Conservation (phyloP, 1,140 invertebrate genomes). For the Calycopis cecrops region DNA sequence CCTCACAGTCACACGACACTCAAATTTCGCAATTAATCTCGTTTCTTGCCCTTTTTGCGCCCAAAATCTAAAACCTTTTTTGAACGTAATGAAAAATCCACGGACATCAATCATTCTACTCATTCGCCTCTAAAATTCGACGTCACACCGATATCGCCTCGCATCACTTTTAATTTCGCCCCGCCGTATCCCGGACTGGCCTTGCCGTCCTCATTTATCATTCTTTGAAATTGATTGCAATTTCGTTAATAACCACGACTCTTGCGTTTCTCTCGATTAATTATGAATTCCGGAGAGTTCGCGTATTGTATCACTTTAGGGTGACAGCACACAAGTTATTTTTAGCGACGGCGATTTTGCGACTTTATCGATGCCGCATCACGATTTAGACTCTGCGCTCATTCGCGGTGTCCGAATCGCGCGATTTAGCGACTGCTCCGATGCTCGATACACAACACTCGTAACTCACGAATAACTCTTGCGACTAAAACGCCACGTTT, state of each 20-base stretch:
- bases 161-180: constrained; percentile 58
- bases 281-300: background rate
- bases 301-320: no score
- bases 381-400: no score
- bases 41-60: constrained; percentile 14
- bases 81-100: constrained; percentile 49
- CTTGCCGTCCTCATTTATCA: constrained; percentile 46
- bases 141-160: constrained; percentile 58
- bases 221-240: constrained; percentile 35
- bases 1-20: no score
- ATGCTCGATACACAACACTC: no score
- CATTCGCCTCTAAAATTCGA: constrained; percentile 63
- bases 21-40: constrained; percentile 17
- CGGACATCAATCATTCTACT: constrained; percentile 66
- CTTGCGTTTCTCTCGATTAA: background rate
- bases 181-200: constrained; percentile 34
- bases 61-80: constrained; percentile 31
- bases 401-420: no score
- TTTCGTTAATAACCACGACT: constrained; percentile 16
- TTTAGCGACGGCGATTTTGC: no score
- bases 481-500: no score
- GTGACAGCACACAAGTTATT: no score
- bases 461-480: no score
- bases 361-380: no score
- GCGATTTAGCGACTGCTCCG: no score